Percentiles rank a stretch among this genome's conserved stretches.
These are phyloP conservation scores for Salarias fasciatus DNA, from an alignment of 2,797 vertebrate genomes.

Conservation along the genomic window DNA sequence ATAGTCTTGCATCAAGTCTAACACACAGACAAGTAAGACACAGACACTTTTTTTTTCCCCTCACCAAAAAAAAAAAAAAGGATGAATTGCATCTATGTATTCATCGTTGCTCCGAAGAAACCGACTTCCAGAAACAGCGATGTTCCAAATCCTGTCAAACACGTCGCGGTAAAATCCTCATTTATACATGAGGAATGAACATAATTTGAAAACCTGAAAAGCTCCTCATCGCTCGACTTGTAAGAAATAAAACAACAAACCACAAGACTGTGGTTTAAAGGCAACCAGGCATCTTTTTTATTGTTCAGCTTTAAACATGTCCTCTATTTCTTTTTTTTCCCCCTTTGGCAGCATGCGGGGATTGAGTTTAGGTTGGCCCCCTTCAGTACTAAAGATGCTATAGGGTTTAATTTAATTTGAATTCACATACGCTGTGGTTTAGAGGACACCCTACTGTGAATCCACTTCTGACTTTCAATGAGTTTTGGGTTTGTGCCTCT, in stretches of 20 bases:
- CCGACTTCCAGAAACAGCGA: conserved; percentile 20
- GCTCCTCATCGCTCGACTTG: conserved; percentile 61
- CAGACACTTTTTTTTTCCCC: not conserved
- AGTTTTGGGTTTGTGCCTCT: conserved; percentile 44
- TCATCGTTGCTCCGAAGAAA: conserved; percentile 32
- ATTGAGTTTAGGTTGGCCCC: conserved; percentile 66
- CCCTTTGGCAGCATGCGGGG: conserved; percentile 59
- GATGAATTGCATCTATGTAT: conserved; percentile 8
- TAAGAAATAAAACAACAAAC: conserved; percentile 78
- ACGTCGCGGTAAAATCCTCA: conserved; percentile 48
- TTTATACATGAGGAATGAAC: conserved; percentile 58
- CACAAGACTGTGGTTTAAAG: conserved; percentile 75
- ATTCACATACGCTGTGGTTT: conserved; percentile 63
- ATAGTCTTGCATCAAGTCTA: conserved; percentile 45
- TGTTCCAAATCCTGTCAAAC: conserved; percentile 56
- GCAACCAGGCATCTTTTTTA: conserved; percentile 71
- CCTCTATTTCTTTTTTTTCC: conserved; percentile 35
- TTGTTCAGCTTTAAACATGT: conserved; percentile 74
- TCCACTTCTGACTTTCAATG: conserved; percentile 57
- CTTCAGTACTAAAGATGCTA: conserved; percentile 68
- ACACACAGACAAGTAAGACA: conserved; percentile 26
- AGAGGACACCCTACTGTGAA: conserved; percentile 50
- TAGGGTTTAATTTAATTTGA: conserved; percentile 74
- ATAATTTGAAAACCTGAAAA: conserved; percentile 65
- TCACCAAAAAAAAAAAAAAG: conserved; percentile 21